phyloP scores from a whole-genome alignment of 2,888 invertebrate species.

The Amitus sp. region DNA sequence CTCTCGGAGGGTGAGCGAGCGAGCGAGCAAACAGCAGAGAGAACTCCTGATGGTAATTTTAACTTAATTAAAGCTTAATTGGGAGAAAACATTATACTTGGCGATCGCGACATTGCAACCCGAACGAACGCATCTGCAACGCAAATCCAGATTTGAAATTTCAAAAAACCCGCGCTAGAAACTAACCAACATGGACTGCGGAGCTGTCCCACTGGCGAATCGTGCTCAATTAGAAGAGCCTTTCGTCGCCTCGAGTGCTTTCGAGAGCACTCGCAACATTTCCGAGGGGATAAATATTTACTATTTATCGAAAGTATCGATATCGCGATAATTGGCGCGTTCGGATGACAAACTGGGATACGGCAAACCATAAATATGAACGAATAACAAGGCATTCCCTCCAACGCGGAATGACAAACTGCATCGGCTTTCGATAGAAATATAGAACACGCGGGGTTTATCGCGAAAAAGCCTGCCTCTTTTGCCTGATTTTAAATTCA shows the following conservation, averaged over 20 bases:
- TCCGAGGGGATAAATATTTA: too few relatives aligned
- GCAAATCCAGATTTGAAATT: constrained; percentile 66
- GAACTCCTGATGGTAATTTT: constrained; percentile 66
- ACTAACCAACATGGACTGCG: constrained; percentile 39
- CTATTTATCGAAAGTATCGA: too few relatives aligned
- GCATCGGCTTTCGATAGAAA: too few relatives aligned
- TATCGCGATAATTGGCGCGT: too few relatives aligned
- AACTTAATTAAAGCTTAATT: constrained; percentile 67
- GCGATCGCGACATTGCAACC: constrained; percentile 56
- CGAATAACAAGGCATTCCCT: too few relatives aligned
- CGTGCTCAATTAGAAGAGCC: constrained; percentile 62
- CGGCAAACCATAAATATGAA: too few relatives aligned
- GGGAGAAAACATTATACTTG: constrained; percentile 65
- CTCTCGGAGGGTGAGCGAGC: constrained; percentile 42
- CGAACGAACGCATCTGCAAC: constrained; percentile 63
- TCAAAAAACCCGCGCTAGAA: constrained; percentile 59
- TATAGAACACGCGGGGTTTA: too few relatives aligned
- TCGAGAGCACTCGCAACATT: too few relatives aligned
- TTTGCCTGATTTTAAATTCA: constrained; percentile 30
- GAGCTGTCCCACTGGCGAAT: constrained; percentile 54
- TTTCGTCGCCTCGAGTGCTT: too few relatives aligned
- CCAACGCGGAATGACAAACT: too few relatives aligned
- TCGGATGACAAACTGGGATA: too few relatives aligned
- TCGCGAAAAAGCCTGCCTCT: constrained; percentile 19
- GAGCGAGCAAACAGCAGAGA: constrained; percentile 49